Evolutionary conservation across 2,888 invertebrate genomes (phyloP).

Genomic region (Villa cingulata): DNA sequence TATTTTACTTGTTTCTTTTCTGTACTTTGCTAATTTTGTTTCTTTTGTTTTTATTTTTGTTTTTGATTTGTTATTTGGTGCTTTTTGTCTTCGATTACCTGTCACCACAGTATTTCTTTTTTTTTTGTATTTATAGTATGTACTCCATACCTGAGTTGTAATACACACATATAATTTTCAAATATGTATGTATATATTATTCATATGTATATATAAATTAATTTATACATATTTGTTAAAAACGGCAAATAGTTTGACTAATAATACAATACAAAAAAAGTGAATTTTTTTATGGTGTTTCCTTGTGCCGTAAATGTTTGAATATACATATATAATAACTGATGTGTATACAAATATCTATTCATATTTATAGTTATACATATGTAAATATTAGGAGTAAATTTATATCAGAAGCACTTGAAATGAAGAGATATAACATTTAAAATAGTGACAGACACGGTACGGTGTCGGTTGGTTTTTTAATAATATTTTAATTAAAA

Average conservation of each 20-base stretch:
- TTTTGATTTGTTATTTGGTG: too few species aligned
- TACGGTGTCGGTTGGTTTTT: constrained; percentile 12
- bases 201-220: too few species aligned
- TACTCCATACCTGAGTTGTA: neutral
- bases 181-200: too few species aligned
- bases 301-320: constrained; percentile 11
- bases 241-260: constrained; percentile 9
- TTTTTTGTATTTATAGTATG: neutral
- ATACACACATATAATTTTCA: too few species aligned
- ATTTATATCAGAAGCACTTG: constrained; percentile 1
- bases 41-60: too few species aligned
- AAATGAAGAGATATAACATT: constrained; percentile 13
- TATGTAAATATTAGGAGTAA: neutral
- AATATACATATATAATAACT: constrained; percentile 5
- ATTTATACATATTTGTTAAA: neutral
- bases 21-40: too few species aligned
- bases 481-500: too few species aligned
- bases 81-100: neutral
- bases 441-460: constrained; percentile 12
- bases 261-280: constrained; percentile 2
- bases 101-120: neutral
- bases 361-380: constrained; percentile 7
- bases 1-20: too few species aligned
- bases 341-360: constrained; percentile 7
- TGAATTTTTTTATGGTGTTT: constrained; percentile 8